Percentiles rank a stretch among this genome's conserved stretches.
Evolutionary conservation across 2,113 vertebrate genomes (phyloP).

Genomic region (Trematocara marginatum): DNA sequence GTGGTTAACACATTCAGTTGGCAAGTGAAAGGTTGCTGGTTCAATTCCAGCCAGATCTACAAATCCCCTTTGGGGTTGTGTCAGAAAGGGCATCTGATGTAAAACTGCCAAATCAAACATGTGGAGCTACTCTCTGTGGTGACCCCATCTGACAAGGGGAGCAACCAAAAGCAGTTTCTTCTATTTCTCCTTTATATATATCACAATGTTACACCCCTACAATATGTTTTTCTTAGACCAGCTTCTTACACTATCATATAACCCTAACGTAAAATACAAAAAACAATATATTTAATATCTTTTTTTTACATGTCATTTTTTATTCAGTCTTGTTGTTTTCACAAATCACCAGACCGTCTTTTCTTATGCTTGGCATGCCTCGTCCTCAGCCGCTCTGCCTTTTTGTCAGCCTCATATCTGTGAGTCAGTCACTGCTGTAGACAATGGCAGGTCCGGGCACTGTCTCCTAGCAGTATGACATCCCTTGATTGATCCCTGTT

Average conservation of each 20-base stretch:
- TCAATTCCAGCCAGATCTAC: not conserved
- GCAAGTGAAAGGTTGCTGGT: not conserved
- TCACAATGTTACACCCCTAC: not conserved
- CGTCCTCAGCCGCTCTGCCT: not conserved
- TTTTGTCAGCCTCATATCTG: not conserved
- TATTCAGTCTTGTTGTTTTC: not conserved
- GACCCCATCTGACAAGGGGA: not conserved
- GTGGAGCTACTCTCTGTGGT: not conserved
- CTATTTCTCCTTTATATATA: not conserved
- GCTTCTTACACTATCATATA: not conserved
- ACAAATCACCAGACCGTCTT: not conserved
- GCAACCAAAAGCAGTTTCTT: not conserved
- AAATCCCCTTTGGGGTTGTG: not conserved
- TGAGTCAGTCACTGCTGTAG: not conserved
- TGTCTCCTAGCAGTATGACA: not conserved
- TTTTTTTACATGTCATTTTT: not conserved
- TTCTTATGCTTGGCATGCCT: not conserved
- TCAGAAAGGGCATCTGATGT: not conserved
- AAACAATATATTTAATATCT: not conserved
- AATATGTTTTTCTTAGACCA: not conserved
- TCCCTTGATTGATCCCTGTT: constrained; percentile 24
- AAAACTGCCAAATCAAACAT: not conserved
- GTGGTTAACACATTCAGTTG: not conserved
- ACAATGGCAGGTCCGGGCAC: not conserved
- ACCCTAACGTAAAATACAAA: not conserved